Evolutionary conservation across 2,888 invertebrate genomes (phyloP), one percentile per base, ranked within the genome.

Genomic region (Nomada ferruginata): DNA sequence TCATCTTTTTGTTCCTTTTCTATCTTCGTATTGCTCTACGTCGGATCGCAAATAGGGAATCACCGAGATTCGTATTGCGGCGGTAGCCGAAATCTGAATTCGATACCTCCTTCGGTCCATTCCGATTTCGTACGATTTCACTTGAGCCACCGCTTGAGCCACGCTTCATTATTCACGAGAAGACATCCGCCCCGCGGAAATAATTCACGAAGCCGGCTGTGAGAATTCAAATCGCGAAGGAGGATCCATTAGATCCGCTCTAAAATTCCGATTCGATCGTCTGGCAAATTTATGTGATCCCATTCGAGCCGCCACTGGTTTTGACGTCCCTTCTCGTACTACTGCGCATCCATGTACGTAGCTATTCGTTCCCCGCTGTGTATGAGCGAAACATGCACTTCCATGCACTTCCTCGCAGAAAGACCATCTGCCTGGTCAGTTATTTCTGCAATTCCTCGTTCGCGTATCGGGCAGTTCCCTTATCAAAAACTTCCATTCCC

Each of bases 161-260:
- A 9, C 66, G 65, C 70, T 87, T 85, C 79, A 87, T 86, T 79
- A 82, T 87, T 87, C 82, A 82, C 70, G 68, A 55, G 57, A 85
- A 82, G 83, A 70, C 80, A 83, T 69, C 82, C 84, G 76, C 75
- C 66, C 74, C 74, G 57, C 52, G 59, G 71, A 78, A 86, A 85
- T 88, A 88, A 86, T 86, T 87, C 76, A 88, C 70, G 76, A 76
- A 76, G 44, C 57, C 52, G 70, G 68, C 82, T 76, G 78, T 63
- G 72, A 83, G 85, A 75, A 85, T 87, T 74, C 47, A 75, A 79
- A 86, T 87, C 77, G 83, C 64, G 73, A 79, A 75, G 78, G 80
- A 64, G 82, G 85, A 87, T 85, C 87, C 86, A 89, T 90, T 89
- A 89, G 85, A 66, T 84, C 61, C 83, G 86, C 82, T 88, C 79